These are phyloP conservation scores for Drosophila bifasciata DNA, from an alignment of 1,140 invertebrate genomes.

Conservation along the genomic window DNA sequence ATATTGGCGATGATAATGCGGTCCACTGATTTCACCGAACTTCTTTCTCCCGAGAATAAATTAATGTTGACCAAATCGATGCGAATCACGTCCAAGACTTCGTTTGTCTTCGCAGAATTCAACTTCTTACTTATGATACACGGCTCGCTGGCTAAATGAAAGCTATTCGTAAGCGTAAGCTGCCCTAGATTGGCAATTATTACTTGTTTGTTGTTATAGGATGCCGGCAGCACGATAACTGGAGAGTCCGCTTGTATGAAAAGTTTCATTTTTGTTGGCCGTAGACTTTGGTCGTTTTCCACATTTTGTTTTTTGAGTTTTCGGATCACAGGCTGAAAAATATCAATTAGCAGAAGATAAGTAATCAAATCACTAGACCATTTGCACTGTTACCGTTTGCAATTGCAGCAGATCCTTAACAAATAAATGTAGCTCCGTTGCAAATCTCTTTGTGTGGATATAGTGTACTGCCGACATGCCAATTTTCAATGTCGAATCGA, in stretches of 20 bases:
- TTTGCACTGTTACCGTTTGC: slow-evolving; percentile 86
- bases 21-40: slow-evolving; percentile 55
- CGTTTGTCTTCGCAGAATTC: slow-evolving; percentile 62
- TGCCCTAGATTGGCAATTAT: slow-evolving; percentile 93
- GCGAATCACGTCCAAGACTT: slow-evolving; percentile 90
- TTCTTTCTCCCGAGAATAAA: slow-evolving; percentile 88
- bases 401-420: slow-evolving; percentile 94
- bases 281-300: slow-evolving; percentile 34
- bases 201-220: slow-evolving; percentile 90
- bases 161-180: slow-evolving; percentile 91
- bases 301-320: slow-evolving; percentile 72
- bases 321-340: slow-evolving; percentile 73
- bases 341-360: background rate
- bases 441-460: slow-evolving; percentile 97
- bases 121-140: slow-evolving; percentile 85
- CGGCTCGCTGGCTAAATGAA: slow-evolving; percentile 86
- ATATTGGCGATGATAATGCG: slow-evolving; percentile 67
- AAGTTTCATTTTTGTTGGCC: slow-evolving; percentile 71
- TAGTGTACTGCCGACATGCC: slow-evolving; percentile 95
- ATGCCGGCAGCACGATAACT: slow-evolving; percentile 94
- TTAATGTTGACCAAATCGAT: slow-evolving; percentile 93
- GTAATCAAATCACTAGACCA: background rate
- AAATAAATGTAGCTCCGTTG: slow-evolving; percentile 94
- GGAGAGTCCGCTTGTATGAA: slow-evolving; percentile 87
- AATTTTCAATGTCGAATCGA: slow-evolving; percentile 91